These are phyloP conservation scores for Pissodes strobi DNA, from an alignment of 1,140 invertebrate species.

Conservation along the genomic window DNA sequence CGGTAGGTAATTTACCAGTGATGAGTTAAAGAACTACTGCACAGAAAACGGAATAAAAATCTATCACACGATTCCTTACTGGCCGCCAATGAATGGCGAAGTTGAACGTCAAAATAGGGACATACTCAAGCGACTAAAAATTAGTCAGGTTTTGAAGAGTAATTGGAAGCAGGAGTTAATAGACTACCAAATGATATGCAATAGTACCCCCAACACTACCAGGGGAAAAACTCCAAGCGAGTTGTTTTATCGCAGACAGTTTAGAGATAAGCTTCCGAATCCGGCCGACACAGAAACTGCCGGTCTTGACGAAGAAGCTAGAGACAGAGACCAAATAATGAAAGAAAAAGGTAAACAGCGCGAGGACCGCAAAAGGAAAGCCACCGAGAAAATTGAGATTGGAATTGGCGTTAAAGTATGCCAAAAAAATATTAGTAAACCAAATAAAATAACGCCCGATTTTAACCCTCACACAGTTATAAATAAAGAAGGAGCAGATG, in stretches of 20 bases:
- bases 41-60: constrained; percentile 1
- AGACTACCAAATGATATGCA: constrained; percentile 48
- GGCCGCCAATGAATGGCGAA: constrained; percentile 45
- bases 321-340: not conserved
- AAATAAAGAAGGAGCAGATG: constrained; percentile 1
- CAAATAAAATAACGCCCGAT: constrained; percentile 17
- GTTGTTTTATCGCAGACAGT: constrained; percentile 33
- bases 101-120: constrained; percentile 47
- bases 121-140: constrained; percentile 47
- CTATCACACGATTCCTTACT: constrained; percentile 24
- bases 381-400: not conserved
- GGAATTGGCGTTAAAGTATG: not conserved
- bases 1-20: constrained; percentile 28
- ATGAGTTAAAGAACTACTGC: constrained; percentile 17
- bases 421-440: constrained; percentile 7
- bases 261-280: constrained; percentile 1
- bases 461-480: constrained; percentile 12
- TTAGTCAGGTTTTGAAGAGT: constrained; percentile 39
- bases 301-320: not conserved
- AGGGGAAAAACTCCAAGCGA: constrained; percentile 40
- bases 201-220: constrained; percentile 39
- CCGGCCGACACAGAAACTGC: not conserved
- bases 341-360: constrained; percentile 4
- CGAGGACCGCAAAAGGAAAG: not conserved
- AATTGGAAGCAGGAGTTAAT: constrained; percentile 38